Conservation (phyloP, 1,140 invertebrate genomes). For the Kradibia gibbosae region DNA sequence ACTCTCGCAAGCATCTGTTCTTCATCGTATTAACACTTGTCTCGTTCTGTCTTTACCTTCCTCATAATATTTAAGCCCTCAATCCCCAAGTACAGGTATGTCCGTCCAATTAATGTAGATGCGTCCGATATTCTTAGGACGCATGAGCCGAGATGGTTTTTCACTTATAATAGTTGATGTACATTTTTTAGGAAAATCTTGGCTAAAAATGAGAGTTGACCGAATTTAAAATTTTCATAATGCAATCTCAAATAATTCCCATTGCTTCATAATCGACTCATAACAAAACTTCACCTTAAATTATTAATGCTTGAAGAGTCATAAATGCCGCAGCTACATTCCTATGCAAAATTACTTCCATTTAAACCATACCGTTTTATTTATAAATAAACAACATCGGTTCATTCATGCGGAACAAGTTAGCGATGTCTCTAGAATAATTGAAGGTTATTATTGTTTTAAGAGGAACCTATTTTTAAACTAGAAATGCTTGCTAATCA, state of each 20-base stretch:
- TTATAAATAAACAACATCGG: background rate
- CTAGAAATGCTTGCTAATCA: background rate
- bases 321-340: no score
- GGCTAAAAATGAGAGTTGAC: background rate
- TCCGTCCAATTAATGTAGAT: conserved; percentile 50
- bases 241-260: background rate
- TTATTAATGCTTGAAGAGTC: no score
- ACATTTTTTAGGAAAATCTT: background rate
- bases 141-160: conserved; percentile 20
- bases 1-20: conserved; percentile 20
- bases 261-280: no score
- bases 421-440: background rate
- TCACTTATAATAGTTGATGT: conserved; percentile 34
- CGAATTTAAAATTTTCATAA: background rate
- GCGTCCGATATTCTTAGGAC: conserved; percentile 18
- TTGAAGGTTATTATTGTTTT: background rate
- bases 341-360: no score
- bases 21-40: conserved; percentile 34
- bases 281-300: no score
- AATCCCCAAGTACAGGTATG: conserved; percentile 46
- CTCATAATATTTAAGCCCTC: conserved; percentile 25
- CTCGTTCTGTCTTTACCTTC: conserved; percentile 14
- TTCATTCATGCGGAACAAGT: background rate
- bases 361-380: no score
- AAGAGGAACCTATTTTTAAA: background rate